Evolutionary conservation across 2,113 vertebrate genomes (phyloP).

Genomic region (Connochaetes taurinus): DNA sequence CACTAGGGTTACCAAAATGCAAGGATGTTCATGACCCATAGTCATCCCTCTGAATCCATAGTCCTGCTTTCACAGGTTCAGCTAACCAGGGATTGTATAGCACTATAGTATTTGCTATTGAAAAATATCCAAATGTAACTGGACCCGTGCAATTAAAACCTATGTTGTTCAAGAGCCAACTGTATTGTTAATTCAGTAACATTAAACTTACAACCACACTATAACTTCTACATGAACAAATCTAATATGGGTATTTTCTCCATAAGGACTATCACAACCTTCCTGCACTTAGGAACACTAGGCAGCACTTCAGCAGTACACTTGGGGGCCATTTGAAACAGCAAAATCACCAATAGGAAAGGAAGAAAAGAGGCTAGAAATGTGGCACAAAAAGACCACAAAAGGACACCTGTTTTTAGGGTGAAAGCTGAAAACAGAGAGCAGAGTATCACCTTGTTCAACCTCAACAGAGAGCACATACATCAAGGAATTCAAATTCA

Average conservation of each 20-base stretch:
- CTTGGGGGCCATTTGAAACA: not conserved
- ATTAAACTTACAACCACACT: not conserved
- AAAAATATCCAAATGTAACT: not conserved
- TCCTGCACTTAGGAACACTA: not conserved
- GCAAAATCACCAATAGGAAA: not conserved
- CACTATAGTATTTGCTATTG: not conserved
- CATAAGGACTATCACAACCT: not conserved
- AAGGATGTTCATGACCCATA: not conserved
- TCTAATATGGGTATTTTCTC: not conserved
- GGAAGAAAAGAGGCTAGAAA: not conserved
- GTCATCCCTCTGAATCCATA: not conserved
- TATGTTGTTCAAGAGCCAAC: not conserved
- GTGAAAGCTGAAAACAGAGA: not conserved
- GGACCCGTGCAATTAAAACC: not conserved
- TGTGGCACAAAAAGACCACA: not conserved
- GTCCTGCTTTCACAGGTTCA: not conserved
- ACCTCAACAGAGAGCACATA: not conserved
- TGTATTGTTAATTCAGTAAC: not conserved
- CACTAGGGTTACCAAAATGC: not conserved
- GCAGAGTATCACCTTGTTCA: not conserved
- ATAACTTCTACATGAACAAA: not conserved
- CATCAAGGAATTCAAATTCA: not conserved
- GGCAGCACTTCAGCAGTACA: not conserved
- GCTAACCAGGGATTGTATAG: not conserved
- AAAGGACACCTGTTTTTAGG: not conserved